phyloP scores from a whole-genome alignment of 1,140 invertebrate genomes.

The Euura saliciscinereae region DNA sequence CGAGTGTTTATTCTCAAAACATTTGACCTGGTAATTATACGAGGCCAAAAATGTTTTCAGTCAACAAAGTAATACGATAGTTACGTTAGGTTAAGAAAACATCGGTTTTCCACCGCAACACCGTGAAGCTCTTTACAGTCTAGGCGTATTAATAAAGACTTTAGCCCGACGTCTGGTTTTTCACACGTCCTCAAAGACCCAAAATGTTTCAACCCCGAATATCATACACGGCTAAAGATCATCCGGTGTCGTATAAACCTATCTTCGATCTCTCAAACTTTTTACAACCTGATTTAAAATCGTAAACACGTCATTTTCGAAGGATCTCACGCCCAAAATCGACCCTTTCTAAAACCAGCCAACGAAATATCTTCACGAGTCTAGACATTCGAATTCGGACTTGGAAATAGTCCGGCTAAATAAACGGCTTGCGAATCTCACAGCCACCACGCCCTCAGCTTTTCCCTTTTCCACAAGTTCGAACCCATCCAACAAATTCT shows the following conservation, averaged over 20 bases:
- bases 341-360: background rate
- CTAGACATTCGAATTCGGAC: background rate
- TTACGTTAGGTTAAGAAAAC: conserved; percentile 1
- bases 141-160: conserved; percentile 5
- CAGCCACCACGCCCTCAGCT: background rate
- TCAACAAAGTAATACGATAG: background rate
- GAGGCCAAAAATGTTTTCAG: too few species aligned
- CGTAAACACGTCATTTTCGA: background rate
- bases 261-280: too few species aligned
- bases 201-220: background rate
- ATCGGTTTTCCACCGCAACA: background rate
- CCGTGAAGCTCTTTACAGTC: background rate
- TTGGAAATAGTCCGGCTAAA: background rate
- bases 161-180: background rate
- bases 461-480: too few species aligned
- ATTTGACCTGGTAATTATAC: too few species aligned
- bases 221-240: too few species aligned
- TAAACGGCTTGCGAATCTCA: conserved; percentile 5
- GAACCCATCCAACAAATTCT: too few species aligned
- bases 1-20: background rate
- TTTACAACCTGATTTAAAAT: background rate
- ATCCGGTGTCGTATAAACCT: too few species aligned
- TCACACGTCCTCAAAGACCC: background rate
- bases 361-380: background rate
- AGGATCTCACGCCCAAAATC: background rate